These are phyloP conservation scores for Pherbina coryleti DNA, from an alignment of 2,888 invertebrate species.

Conservation along the genomic window DNA sequence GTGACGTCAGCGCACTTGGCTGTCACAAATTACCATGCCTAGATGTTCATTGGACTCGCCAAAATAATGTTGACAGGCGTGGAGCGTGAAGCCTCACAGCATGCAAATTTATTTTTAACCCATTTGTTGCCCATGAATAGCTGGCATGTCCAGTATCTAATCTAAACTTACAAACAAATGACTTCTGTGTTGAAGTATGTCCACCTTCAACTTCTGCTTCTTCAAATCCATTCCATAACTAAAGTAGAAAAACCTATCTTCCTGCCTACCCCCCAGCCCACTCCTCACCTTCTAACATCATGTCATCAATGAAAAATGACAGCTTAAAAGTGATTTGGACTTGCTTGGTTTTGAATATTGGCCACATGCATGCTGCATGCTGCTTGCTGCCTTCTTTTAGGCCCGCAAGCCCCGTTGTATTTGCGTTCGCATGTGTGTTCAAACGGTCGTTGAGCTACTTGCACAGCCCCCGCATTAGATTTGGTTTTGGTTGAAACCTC, in stretches of 20 bases:
- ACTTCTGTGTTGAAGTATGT: constrained; percentile 1
- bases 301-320: constrained; percentile 46
- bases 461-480: constrained; percentile 46
- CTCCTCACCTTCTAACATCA: background rate
- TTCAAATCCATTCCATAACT: background rate
- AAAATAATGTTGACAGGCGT: constrained; percentile 22
- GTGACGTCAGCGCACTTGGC: background rate
- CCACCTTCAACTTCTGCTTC: constrained; percentile 20
- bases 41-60: constrained; percentile 9
- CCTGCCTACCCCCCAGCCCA: too few relatives aligned
- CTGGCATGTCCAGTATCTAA: constrained; percentile 24
- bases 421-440: background rate
- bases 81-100: constrained; percentile 20
- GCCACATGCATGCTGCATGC: constrained; percentile 32
- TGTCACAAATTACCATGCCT: background rate
- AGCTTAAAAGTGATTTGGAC: constrained; percentile 32
- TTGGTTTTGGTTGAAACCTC: constrained; percentile 21
- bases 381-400: background rate
- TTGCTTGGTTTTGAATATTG: constrained; percentile 24
- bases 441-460: constrained; percentile 28
- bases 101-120: constrained; percentile 16
- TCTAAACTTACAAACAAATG: constrained; percentile 26
- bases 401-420: background rate
- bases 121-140: background rate
- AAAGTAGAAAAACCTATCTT: constrained; percentile 2